phyloP scores from a whole-genome alignment of 2,888 invertebrate genomes.

The Nemapogon koenigi region DNA sequence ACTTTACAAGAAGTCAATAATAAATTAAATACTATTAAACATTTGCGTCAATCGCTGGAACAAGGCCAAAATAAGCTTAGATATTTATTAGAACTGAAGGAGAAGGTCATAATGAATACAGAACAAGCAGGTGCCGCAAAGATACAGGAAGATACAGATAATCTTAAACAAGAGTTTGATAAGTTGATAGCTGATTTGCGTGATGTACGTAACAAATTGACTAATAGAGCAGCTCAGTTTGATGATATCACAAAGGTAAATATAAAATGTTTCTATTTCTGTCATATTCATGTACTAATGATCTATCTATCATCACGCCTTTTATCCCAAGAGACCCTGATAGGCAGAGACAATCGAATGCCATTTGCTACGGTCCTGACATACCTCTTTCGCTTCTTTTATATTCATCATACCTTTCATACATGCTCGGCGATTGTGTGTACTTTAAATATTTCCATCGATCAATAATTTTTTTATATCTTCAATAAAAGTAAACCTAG shows the following conservation, averaged over 20 bases:
- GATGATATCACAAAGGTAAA: constrained; percentile 84
- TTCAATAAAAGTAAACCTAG: too few relatives aligned
- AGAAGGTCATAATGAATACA: constrained; percentile 92
- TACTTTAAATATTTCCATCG: too few relatives aligned
- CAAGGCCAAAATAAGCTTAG: constrained; percentile 85
- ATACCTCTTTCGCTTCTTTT: too few relatives aligned
- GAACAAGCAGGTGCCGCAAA: constrained; percentile 87
- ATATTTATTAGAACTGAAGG: constrained; percentile 88
- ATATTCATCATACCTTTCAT: too few relatives aligned
- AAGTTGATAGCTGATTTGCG: constrained; percentile 83
- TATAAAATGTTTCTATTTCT: neutral
- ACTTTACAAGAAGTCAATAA: constrained; percentile 84
- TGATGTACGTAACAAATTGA: constrained; percentile 77
- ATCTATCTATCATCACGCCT: too few relatives aligned
- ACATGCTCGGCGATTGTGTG: too few relatives aligned
- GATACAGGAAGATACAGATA: constrained; percentile 91
- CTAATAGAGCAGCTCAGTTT: constrained; percentile 76
- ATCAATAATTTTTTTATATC: too few relatives aligned
- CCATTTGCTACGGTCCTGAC: too few relatives aligned
- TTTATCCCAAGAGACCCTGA: too few relatives aligned
- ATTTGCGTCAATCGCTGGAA: constrained; percentile 88
- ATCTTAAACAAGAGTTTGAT: constrained; percentile 88
- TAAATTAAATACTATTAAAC: constrained; percentile 85
- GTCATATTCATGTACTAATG: neutral
- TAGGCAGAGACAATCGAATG: too few relatives aligned